phyloP scores from a whole-genome alignment of 35 echinoderm and acorn worm genomes.

The Diadema setosum region DNA sequence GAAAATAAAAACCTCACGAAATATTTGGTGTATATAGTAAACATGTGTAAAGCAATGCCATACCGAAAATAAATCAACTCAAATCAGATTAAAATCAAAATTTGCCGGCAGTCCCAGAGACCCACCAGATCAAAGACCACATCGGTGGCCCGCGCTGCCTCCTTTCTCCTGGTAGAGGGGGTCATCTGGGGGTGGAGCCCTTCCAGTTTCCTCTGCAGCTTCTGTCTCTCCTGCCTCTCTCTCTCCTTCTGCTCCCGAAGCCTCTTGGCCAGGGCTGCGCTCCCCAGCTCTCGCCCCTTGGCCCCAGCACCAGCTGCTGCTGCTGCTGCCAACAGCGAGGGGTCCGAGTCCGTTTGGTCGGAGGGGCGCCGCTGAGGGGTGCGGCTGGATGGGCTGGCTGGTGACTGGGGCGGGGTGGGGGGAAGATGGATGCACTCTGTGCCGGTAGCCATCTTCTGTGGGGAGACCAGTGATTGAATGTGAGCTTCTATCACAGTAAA shows the following conservation, averaged over 20 bases:
- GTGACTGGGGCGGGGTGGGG: neutral
- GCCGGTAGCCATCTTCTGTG: neutral
- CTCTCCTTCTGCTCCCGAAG: slow-evolving; percentile 78
- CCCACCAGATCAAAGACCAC: slow-evolving; percentile 87
- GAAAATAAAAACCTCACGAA: too few relatives aligned
- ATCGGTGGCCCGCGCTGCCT: slow-evolving; percentile 21
- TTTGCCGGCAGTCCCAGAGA: too few relatives aligned
- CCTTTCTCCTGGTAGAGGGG: slow-evolving; percentile 26
- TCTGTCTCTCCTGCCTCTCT: slow-evolving; percentile 45
- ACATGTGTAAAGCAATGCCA: too few relatives aligned
- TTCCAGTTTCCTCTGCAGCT: slow-evolving; percentile 70
- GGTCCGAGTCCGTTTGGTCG: neutral
- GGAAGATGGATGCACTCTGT: neutral
- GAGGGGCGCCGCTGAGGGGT: neutral
- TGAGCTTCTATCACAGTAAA: too few relatives aligned
- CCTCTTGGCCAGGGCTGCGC: slow-evolving; percentile 28
- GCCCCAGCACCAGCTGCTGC: neutral
- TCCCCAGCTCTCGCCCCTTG: neutral
- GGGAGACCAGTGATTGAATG: too few relatives aligned
- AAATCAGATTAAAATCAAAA: too few relatives aligned
- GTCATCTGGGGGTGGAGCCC: slow-evolving; percentile 27
- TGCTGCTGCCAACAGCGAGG: neutral
- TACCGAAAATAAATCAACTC: too few relatives aligned
- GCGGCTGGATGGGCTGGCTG: neutral
- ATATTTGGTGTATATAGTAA: too few relatives aligned